Base-by-base conservation (phyloP, 2,113 vertebrate species). In the Pogonocichla stellata region DNA sequence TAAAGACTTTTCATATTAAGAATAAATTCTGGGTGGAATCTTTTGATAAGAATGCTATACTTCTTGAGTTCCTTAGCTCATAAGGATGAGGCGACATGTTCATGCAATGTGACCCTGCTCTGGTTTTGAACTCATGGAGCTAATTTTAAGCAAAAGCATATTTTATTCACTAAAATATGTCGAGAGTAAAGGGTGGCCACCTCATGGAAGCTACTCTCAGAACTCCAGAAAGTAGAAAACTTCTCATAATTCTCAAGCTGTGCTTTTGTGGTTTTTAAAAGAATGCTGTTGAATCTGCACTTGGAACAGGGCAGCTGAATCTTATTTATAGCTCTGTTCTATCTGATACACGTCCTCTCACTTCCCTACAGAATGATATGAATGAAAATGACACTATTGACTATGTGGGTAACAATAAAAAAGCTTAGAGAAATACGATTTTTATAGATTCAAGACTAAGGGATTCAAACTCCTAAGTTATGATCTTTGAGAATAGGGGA, bases 351-450 rank as follows among this genome's bases (percentile, higher is more conserved):
- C 96, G 97, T 98, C 97, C 97, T 98, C 96, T 96, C 94, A 88
- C 97, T 96, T 97, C 96, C 89, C 92, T 92, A 43, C 97, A 97
- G 96, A 98, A 98, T 91, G 92, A 93, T 91, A 85, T 97, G 97
- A 98, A 98, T 97, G 97, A 97, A 98, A 98, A 98, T 97, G 95
- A 97, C 97, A 97, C 92, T 94, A 97, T 95, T 96, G 97, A 96
- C 96, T 97, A 67, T 93, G 93, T 93, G 95, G 80, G 91, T 96
- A 96, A 95, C 96, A 97, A 97, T 97, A 97, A 98, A 97, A 98
- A 92, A 95, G 92, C 97, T 98, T 98, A 96, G 28, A 98, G 97
- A 97, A 97, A 95, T 97, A 94, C 93, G 93, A 93, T 96, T 97
- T 97, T 98, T 98, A 96, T 97, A 86, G 97, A 97, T 94, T 96